A percentile compares a stretch with the other conserved stretches of the same genome.
Evolutionary conservation across 2,113 vertebrate genomes (phyloP).

Genomic region (Gasterosteus nipponicus): DNA sequence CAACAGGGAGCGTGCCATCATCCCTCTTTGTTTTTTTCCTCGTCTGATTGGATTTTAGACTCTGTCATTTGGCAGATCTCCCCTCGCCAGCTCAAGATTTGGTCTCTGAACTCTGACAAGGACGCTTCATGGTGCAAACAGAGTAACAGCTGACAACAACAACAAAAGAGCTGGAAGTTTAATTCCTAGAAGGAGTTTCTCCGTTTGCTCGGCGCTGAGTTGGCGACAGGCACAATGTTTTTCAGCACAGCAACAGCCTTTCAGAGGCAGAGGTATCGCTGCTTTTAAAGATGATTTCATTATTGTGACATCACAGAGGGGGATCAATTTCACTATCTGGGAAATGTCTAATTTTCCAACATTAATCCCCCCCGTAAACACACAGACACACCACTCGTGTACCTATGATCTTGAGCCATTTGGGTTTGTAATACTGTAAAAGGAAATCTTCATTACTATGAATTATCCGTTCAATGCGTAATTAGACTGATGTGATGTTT

Average conservation of each 20-base stretch:
- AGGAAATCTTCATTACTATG: constrained; percentile 17
- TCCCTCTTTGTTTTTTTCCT: constrained; percentile 50
- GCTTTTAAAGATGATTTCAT: constrained; percentile 50
- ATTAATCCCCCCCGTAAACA: constrained; percentile 15
- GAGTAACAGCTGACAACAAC: constrained; percentile 18
- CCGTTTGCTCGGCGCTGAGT: constrained; percentile 12
- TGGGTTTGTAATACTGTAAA: constrained; percentile 18
- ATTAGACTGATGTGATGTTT: constrained; percentile 23
- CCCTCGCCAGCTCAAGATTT: constrained; percentile 14
- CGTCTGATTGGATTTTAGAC: constrained; percentile 48
- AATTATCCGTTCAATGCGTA: constrained; percentile 30
- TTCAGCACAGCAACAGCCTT: constrained; percentile 27
- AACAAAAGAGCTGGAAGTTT: constrained; percentile 14
- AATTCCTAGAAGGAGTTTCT: constrained; percentile 34
- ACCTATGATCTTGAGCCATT: constrained; percentile 12
- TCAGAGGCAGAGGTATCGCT: constrained; percentile 20
- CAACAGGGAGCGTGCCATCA: constrained; percentile 53
- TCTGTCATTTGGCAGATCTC: constrained; percentile 18
- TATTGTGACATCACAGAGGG: constrained; percentile 29
- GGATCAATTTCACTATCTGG: constrained; percentile 43
- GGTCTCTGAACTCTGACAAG: constrained; percentile 24
- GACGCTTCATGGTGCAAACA: constrained; percentile 44
- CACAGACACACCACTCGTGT: neutral
- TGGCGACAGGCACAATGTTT: constrained; percentile 34
- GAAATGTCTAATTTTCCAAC: constrained; percentile 34